Evolutionary conservation across 1,140 invertebrate genomes (phyloP).

Genomic region (Drosophila melanogaster): DNA sequence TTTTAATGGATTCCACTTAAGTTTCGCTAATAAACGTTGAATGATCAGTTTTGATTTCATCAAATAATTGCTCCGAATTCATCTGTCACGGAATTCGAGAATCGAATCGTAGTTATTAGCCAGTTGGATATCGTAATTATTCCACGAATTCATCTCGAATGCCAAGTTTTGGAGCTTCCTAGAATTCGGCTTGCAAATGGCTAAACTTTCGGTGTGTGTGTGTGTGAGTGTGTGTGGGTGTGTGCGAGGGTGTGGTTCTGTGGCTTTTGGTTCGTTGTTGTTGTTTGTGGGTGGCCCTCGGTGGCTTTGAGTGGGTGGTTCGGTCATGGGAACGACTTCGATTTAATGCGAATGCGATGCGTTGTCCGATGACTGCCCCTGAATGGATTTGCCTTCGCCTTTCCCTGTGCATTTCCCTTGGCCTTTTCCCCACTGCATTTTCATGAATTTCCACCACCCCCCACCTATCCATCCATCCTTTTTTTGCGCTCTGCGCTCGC

Average conservation of each 20-base stretch:
- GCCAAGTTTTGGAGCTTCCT: conserved; percentile 34
- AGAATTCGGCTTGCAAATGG: conserved; percentile 74
- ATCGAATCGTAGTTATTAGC: background rate
- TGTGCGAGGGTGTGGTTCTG: conserved; percentile 14
- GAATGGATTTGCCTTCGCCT: conserved; percentile 55
- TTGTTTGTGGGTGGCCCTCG: conserved; percentile 13
- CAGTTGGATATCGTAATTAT: background rate
- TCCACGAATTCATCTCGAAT: conserved; percentile 55
- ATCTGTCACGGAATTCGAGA: background rate
- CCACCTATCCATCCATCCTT: conserved; percentile 28
- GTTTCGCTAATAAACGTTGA: background rate
- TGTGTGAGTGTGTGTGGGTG: conserved; percentile 5
- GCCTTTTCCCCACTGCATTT: conserved; percentile 34
- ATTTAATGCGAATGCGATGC: conserved; percentile 81
- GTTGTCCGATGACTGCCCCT: conserved; percentile 62
- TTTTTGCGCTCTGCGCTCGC: conserved; percentile 61
- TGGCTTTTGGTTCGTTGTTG: background rate
- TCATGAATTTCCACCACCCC: conserved; percentile 24
- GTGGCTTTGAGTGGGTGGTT: conserved; percentile 13
- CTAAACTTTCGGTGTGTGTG: conserved; percentile 45
- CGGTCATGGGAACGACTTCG: conserved; percentile 65
- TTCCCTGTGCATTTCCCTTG: conserved; percentile 15
- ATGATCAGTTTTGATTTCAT: background rate
- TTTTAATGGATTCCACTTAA: background rate
- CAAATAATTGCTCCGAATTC: background rate